These are phyloP conservation scores for Chaetogeoica ovagalla DNA, from an alignment of 2,888 invertebrate species.

Conservation along the genomic window DNA sequence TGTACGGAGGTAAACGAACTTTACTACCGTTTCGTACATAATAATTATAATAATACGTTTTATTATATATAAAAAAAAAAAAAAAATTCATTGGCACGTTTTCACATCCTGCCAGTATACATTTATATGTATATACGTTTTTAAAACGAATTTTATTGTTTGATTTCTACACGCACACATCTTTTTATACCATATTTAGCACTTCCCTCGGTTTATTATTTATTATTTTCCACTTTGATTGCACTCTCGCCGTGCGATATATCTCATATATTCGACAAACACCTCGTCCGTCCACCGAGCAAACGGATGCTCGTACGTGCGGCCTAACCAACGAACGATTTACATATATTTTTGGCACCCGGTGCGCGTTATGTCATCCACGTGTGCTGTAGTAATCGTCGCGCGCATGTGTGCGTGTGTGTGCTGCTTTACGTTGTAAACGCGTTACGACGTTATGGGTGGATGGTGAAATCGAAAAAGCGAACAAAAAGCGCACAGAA, in stretches of 20 bases:
- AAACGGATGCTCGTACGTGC: slow-evolving; percentile 46
- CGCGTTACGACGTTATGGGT: no score
- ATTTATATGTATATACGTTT: no score
- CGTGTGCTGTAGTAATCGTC: slow-evolving; percentile 2
- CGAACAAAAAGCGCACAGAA: neutral
- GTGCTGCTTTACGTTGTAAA: neutral
- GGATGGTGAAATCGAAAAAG: neutral
- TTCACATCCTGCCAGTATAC: slow-evolving; percentile 43
- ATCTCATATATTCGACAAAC: slow-evolving; percentile 34
- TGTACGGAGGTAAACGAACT: slow-evolving; percentile 42
- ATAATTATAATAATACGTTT: slow-evolving; percentile 13
- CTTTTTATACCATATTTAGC: slow-evolving; percentile 40
- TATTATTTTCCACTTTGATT: neutral
- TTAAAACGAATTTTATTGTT: slow-evolving; percentile 32
- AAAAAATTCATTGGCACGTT: slow-evolving; percentile 51
- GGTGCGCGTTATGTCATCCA: neutral
- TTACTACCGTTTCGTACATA: neutral
- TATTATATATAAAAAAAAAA: no score
- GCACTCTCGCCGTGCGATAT: neutral
- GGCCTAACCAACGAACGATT: slow-evolving; percentile 16
- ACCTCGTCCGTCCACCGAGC: slow-evolving; percentile 5
- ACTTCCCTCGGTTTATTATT: slow-evolving; percentile 34
- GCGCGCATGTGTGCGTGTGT: neutral
- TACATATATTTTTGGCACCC: slow-evolving; percentile 52
- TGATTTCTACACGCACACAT: slow-evolving; percentile 15